Evolutionary conservation across 2,797 vertebrate species (phyloP), one percentile per base, ranked within the genome.

Genomic region (Potorous gilbertii): DNA sequence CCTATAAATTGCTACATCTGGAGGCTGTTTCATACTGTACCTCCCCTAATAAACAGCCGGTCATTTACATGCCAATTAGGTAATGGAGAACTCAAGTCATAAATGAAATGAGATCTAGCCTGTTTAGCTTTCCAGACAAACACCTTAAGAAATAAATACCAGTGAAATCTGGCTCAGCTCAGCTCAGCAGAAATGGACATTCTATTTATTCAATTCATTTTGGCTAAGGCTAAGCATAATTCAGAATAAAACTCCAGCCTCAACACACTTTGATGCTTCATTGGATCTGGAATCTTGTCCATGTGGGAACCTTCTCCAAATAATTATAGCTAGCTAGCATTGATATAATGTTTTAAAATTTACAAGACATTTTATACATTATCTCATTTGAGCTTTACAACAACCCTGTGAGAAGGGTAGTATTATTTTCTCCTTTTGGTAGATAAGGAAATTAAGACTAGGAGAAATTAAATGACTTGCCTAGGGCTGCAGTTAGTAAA

Each of bases 41-140:
- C 94, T 95, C 95, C 89, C 93, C 96, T 96, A 97, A 95, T 55
- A 97, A 98, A 96, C 91, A 98, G 96, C 66, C 97, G 92, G 40
- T 56, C 95, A 97, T 97, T 97, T 95, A 97, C 6, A 96, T 66
- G 74, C 87, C 95, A 98, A 96, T 97, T 97, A 96, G 95, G 57
- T 98, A 97, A 97, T 87, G 93, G 54, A 92, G 18, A 93, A 97
- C 74, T 87, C 74, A 93, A 98, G 94, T 97, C 96, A 93, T 95
- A 24, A 96, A 92, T 81, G 95, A 97, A 97, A 96, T 87, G 92
- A 96, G 91, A 95, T 62, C 74, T 94, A 93, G 90, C 50, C 96
- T 95, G 95, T 95, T 92, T 94, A 54, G 10, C 29, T 97, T 97
- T 97, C 50, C 56, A 96, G 91, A 96, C 40, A 97, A 98, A 96